Base-by-base conservation (phyloP, 2,797 vertebrate genomes). In the Malurus splendens region DNA sequence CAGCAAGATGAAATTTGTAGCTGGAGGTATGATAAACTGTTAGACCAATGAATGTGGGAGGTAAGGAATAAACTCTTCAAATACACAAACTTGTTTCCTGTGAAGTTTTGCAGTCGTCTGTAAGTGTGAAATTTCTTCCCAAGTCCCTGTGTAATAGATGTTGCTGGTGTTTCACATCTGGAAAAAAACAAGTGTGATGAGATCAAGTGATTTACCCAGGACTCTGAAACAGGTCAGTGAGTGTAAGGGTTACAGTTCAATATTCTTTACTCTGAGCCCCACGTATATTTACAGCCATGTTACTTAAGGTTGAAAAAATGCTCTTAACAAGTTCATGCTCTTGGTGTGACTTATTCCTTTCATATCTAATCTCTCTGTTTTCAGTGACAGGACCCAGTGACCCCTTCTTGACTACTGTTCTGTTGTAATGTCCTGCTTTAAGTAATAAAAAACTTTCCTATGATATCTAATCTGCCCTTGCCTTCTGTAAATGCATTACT, bases 241-340 rank as follows among this genome's bases (percentile, higher is more conserved):
- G 78, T 61, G 12, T 17, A 79, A 82, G 20, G 86, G 88, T 93
- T 82, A 74, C 83, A 91, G 60, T 94, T 91, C 80, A 86, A 18
- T 79, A 54, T 64, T 62, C 85, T 82, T 90, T 87, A 47, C 32
- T 86, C 74, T 67, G 52, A 88, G 52, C 60, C 73, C 48, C 32
- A 8, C 30, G 8, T 86, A 57, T 94, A 90, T 93, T 94, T 93
- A 94, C 6, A 3, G 81, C 71, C 50, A 64, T 1, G 71, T 93
- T 95, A 93, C 90, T 90, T 88, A 82, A 92, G 91, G 83, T 92
- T 93, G 86, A 78, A 90, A 92, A 93, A 95, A 91, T 89, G 92
- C 79, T 88, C 84, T 92, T 82, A 75, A 64, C 82, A 89, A 91
- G 80, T 92, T 91, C 57, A 30, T 77, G 72, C 67, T 86, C 65